Evolutionary conservation across 2,888 invertebrate genomes (phyloP), one percentile per base, ranked within the genome.

Genomic region (Nephrocerus scutellatus): DNA sequence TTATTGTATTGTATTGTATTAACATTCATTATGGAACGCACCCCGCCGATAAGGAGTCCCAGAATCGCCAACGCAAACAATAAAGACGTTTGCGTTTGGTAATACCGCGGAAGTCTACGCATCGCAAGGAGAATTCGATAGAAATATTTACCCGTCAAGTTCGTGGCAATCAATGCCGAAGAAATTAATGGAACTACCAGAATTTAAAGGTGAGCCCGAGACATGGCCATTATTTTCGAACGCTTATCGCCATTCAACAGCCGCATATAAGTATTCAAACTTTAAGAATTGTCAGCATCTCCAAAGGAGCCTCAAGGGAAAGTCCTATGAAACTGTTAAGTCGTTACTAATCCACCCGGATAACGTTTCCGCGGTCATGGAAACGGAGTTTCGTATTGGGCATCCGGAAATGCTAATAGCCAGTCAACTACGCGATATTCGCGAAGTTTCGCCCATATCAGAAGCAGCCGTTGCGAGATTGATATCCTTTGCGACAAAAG

Each of bases 141-240:
- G n/a, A n/a, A n/a, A n/a, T n/a, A n/a, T n/a, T n/a, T n/a, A n/a
- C n/a, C n/a, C n/a, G n/a, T n/a, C n/a, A n/a, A 29, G 18, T 13
- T 29, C 7, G 18, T 13, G 9, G 29, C 14, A 29, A 29, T 16
- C 7, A n/a, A n/a, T n/a, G 23, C 23, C n/a, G 23, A 9, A n/a
- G 8, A 40, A 29, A n/a, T 15, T 35, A n/a, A 21, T 18, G 9
- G 43, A 39, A 23, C 30, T 43, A 19, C 43, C 39, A 13, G 36
- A 21, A 12, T 43, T 43, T 30, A 20, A 31, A 21, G 42, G 42
- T 20, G 22, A 32, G 9, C 28, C 42, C 31, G 38, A 38, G 20
- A 30, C 35, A 25, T 43, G 39, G 39, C 39, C 39, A 15, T 30
- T 39, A 26, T 43, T 43, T 18, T 12, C 21, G 6, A 39, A 23